These are phyloP conservation scores for Trachemys scripta DNA, from an alignment of 2,113 vertebrate genomes.

Conservation along the genomic window DNA sequence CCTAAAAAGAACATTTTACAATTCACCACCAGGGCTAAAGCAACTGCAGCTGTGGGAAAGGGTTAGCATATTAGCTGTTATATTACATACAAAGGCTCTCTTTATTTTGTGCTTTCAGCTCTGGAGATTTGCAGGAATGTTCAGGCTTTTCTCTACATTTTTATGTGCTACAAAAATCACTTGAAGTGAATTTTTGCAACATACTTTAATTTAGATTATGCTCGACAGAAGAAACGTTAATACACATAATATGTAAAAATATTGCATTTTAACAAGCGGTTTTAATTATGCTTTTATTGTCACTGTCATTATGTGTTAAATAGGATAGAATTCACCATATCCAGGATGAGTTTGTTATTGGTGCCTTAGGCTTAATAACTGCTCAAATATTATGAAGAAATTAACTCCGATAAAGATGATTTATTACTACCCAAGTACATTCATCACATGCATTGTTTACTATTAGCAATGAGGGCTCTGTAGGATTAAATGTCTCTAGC, in stretches of 20 bases:
- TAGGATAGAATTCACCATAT: slow-evolving; percentile 25
- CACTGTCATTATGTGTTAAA: background rate
- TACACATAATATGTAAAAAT: slow-evolving; percentile 7
- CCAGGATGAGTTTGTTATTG: slow-evolving; percentile 16
- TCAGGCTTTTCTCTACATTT: slow-evolving; percentile 8
- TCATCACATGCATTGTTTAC: background rate
- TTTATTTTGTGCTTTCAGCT: slow-evolving; percentile 65
- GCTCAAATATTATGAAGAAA: slow-evolving; percentile 35
- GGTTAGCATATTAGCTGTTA: slow-evolving; percentile 53
- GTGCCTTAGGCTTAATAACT: slow-evolving; percentile 26
- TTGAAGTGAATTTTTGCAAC: slow-evolving; percentile 20
- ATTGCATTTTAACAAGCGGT: slow-evolving; percentile 46
- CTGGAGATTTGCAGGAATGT: slow-evolving; percentile 21
- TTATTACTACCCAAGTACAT: slow-evolving; percentile 8
- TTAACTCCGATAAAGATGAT: slow-evolving; percentile 48
- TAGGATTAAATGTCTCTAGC: background rate
- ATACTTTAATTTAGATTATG: slow-evolving; percentile 30
- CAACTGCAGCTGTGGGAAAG: slow-evolving; percentile 59
- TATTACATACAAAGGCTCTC: slow-evolving; percentile 53
- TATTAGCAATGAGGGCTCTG: background rate
- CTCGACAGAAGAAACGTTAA: slow-evolving; percentile 53
- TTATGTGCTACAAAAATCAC: background rate
- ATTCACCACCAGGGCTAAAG: slow-evolving; percentile 60
- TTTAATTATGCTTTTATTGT: slow-evolving; percentile 46
- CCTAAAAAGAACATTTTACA: slow-evolving; percentile 59